phyloP scores from a whole-genome alignment of 2,797 vertebrate species.

The Oreochromis grahami region DNA sequence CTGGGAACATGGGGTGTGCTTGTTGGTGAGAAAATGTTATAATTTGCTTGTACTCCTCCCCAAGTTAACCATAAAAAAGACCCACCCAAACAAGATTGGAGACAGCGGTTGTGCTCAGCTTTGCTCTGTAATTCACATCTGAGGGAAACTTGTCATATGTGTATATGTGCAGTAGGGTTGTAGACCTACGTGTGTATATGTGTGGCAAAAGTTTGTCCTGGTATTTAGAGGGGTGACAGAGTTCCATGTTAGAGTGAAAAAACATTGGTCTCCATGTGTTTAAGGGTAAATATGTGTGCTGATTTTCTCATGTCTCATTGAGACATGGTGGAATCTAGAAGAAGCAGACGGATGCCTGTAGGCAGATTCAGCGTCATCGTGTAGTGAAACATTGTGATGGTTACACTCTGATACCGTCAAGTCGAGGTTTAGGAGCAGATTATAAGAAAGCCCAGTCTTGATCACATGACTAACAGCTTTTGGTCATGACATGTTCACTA shows the following conservation, averaged over 20 bases:
- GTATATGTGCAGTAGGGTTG: not conserved
- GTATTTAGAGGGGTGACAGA: conserved; percentile 8
- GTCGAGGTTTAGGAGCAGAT: fast-evolving
- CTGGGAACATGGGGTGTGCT: not conserved
- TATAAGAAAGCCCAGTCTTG: not conserved
- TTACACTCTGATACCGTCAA: not conserved
- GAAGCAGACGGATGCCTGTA: not conserved
- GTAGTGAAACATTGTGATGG: not conserved
- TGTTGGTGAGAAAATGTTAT: conserved; percentile 57
- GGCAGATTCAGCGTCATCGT: not conserved
- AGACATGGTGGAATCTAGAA: not conserved
- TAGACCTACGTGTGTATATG: not conserved
- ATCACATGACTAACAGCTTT: not conserved
- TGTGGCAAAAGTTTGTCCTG: conserved; percentile 6
- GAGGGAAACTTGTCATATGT: conserved; percentile 31
- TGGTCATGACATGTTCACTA: not conserved
- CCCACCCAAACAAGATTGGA: conserved; percentile 74
- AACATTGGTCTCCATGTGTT: not conserved
- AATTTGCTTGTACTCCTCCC: conserved; percentile 59
- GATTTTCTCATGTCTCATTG: not conserved
- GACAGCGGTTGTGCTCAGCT: conserved; percentile 60
- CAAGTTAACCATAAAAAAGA: conserved; percentile 63
- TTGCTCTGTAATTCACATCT: conserved; percentile 70
- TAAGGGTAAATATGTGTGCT: not conserved
- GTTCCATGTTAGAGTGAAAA: not conserved